phyloP scores from a whole-genome alignment of 2,797 vertebrate species.

The Coendou prehensilis region DNA sequence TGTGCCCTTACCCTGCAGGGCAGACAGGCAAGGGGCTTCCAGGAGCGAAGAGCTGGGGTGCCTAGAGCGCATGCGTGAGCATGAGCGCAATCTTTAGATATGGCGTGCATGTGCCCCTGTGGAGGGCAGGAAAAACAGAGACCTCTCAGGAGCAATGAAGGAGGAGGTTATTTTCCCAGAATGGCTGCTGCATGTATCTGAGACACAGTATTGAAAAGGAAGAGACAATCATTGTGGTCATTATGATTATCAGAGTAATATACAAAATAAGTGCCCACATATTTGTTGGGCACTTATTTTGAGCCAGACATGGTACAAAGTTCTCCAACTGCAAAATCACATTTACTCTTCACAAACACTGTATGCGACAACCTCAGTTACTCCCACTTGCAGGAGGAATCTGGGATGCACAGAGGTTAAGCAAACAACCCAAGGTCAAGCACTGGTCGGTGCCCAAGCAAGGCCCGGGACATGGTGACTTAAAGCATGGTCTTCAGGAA shows the following conservation, averaged over 20 bases:
- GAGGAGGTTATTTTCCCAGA: background rate
- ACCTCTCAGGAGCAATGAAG: background rate
- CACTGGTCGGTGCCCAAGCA: background rate
- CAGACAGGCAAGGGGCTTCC: background rate
- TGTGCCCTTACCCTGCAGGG: background rate
- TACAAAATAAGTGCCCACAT: background rate
- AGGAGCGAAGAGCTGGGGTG: background rate
- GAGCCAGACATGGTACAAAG: background rate
- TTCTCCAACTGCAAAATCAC: background rate
- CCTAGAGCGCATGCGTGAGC: too few species aligned
- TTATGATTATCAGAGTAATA: background rate
- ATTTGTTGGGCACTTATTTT: background rate
- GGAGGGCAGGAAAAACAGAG: background rate
- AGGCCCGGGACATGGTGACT: background rate
- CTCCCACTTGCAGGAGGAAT: background rate
- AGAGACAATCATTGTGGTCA: background rate
- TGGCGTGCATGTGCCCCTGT: fast-evolving
- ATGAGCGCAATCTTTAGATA: background rate
- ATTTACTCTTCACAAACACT: background rate
- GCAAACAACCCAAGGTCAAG: background rate
- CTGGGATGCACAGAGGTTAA: background rate
- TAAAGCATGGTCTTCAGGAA: background rate
- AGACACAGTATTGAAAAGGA: background rate
- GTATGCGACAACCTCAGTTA: background rate
- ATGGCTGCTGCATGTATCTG: background rate